These are phyloP conservation scores for Hermodice carunculata DNA, from an alignment of 2,888 invertebrate species.

Conservation along the genomic window DNA sequence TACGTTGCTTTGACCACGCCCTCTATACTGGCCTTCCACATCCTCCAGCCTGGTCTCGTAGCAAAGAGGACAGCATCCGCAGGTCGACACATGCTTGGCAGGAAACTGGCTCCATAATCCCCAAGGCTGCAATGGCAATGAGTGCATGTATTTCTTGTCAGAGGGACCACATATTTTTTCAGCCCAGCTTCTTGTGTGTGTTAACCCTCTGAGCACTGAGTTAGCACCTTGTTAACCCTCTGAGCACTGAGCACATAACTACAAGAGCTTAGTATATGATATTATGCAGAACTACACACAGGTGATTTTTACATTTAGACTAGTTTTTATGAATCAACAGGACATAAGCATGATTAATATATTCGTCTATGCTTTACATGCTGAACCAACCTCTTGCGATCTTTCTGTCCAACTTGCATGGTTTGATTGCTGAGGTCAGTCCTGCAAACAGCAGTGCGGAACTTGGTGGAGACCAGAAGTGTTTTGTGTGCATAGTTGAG, in stretches of 20 bases:
- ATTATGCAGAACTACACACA: no score
- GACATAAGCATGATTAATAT: no score
- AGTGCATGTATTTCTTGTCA: not conserved
- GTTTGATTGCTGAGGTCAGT: not conserved
- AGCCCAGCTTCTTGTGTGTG: no score
- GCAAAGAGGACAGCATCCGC: conserved; percentile 77
- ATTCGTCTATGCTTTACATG: no score
- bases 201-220: no score
- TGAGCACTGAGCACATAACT: no score
- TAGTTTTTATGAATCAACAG: no score
- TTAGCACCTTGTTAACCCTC: no score
- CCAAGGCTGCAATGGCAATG: conserved; percentile 75
- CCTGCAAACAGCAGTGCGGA: conserved; percentile 20
- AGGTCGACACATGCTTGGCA: conserved; percentile 72
- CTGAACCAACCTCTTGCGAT: conserved; percentile 40
- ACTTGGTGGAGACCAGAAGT: conserved; percentile 33
- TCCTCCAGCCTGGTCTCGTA: conserved; percentile 84
- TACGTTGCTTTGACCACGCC: conserved; percentile 88
- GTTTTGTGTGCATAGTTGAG: conserved; percentile 33
- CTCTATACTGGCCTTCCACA: conserved; percentile 84
- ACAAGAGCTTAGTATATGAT: no score
- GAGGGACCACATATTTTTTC: no score
- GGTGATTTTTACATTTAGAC: no score
- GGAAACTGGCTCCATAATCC: conserved; percentile 77
- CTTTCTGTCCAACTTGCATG: conserved; percentile 34